These are phyloP conservation scores for Dusona sp. DNA, from an alignment of 2,888 invertebrate species.

Conservation along the genomic window DNA sequence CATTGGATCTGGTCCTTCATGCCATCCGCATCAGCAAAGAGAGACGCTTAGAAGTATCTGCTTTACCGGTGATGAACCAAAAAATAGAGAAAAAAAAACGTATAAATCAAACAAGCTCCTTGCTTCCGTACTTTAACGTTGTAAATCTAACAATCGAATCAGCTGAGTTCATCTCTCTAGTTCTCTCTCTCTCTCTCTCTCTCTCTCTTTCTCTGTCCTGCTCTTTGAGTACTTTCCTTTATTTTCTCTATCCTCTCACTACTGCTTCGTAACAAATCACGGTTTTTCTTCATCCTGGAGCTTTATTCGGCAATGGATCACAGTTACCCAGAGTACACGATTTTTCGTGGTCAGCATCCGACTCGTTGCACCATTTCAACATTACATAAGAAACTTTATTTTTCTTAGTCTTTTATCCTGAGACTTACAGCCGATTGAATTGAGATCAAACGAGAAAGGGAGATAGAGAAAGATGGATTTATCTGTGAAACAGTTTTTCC, in stretches of 20 bases:
- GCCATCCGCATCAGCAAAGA: conserved; percentile 43
- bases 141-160: conserved; percentile 77
- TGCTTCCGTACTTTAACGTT: conserved; percentile 57
- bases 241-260: conserved; percentile 37
- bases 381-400: conserved; percentile 42
- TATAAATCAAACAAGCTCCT: conserved; percentile 11
- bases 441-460: not conserved
- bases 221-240: conserved; percentile 21
- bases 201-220: conserved; percentile 36
- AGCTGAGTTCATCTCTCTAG: conserved; percentile 40
- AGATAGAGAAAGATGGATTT: not conserved
- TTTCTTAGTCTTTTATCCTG: not conserved
- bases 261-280: conserved; percentile 30
- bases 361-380: conserved; percentile 47
- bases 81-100: conserved; percentile 22
- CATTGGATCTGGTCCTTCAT: conserved; percentile 18
- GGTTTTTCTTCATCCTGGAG: conserved; percentile 30
- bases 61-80: conserved; percentile 54
- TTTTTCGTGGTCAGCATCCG: conserved; percentile 71
- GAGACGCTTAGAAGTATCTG: conserved; percentile 17
- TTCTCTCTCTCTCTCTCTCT: conserved; percentile 27
- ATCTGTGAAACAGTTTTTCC: not conserved
- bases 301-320: conserved; percentile 44
- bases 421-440: conserved; percentile 27
- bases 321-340: conserved; percentile 66